Evolutionary conservation across 2,888 invertebrate species (phyloP).

Genomic region (Lycia hirtaria): DNA sequence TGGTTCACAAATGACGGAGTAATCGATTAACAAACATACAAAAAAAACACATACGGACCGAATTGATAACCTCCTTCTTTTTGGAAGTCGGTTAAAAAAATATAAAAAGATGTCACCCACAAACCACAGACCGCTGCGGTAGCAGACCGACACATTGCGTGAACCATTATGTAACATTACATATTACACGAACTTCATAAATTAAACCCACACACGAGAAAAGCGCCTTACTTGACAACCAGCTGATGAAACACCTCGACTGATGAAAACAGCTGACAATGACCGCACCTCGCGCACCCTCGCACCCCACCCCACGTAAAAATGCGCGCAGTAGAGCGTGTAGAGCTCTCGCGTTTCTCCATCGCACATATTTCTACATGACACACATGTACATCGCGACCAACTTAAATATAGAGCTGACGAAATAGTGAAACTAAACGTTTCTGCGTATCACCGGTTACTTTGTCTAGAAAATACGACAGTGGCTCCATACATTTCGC

Average conservation of each 20-base stretch:
- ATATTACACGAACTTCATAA: not conserved
- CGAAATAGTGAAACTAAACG: not conserved
- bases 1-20: no score
- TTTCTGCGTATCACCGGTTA: not conserved
- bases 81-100: not conserved
- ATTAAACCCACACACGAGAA: not conserved
- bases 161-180: slow-evolving; percentile 1
- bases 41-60: no score
- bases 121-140: no score
- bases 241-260: not conserved
- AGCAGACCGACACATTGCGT: no score
- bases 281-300: slow-evolving; percentile 40
- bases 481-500: not conserved
- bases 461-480: not conserved
- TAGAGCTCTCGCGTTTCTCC: slow-evolving; percentile 79
- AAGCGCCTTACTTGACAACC: slow-evolving; percentile 1
- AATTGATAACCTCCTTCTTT: not conserved
- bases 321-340: slow-evolving; percentile 72
- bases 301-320: slow-evolving; percentile 53
- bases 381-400: slow-evolving; percentile 64
- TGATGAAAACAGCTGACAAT: slow-evolving; percentile 28
- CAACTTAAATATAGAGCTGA: not conserved
- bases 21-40: no score
- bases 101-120: not conserved
- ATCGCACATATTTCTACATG: slow-evolving; percentile 75